phyloP scores from a whole-genome alignment of 2,797 vertebrate species.

The Cryptoprocta ferox region DNA sequence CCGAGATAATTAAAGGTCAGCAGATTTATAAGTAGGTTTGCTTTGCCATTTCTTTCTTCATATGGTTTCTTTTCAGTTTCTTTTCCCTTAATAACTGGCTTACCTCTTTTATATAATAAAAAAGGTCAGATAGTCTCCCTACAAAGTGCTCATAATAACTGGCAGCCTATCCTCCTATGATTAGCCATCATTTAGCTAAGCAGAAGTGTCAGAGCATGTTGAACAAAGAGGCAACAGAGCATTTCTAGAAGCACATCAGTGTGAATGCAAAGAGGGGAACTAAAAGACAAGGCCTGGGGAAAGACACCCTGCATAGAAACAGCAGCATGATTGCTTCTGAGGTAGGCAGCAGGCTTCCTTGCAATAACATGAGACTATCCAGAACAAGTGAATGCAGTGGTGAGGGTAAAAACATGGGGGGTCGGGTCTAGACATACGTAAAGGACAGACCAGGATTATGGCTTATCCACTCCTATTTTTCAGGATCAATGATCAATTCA shows the following conservation, averaged over 20 bases:
- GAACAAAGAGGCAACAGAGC: neutral
- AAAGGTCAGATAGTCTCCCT: slow-evolving; percentile 32
- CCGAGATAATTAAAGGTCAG: slow-evolving; percentile 59
- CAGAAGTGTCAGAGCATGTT: neutral
- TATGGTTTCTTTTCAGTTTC: slow-evolving; percentile 55
- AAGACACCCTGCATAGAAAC: neutral
- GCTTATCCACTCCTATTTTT: neutral
- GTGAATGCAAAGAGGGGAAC: neutral
- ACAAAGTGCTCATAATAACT: neutral
- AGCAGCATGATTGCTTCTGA: neutral
- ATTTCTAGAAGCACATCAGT: neutral
- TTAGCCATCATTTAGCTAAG: slow-evolving; percentile 41
- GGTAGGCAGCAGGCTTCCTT: neutral
- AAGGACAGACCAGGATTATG: neutral
- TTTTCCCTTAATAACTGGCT: slow-evolving; percentile 66
- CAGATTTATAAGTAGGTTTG: slow-evolving; percentile 37
- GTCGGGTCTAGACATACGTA: neutral
- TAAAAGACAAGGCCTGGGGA: neutral
- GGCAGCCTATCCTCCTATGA: slow-evolving; percentile 16
- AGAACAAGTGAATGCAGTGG: neutral
- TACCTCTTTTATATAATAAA: slow-evolving; percentile 59
- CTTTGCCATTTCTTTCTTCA: slow-evolving; percentile 56
- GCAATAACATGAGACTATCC: neutral
- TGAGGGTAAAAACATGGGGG: neutral
- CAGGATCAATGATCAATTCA: neutral